These are phyloP conservation scores for Cotesia vestalis DNA, from an alignment of 1,140 invertebrate species.

Conservation along the genomic window DNA sequence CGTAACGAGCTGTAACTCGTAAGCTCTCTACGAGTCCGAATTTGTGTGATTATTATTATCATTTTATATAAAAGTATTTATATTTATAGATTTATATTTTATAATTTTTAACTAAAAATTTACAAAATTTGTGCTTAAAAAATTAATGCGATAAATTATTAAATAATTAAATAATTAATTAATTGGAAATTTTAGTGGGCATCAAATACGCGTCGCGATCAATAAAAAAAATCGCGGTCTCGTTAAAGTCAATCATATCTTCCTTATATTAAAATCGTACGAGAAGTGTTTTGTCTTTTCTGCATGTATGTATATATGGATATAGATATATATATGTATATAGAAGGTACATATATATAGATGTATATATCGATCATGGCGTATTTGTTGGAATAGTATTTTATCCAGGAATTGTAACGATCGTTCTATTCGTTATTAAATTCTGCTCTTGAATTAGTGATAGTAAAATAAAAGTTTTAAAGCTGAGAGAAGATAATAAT, in stretches of 20 bases:
- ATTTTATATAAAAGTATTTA: too few relatives aligned
- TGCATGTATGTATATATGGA: background rate
- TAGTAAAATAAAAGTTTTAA: background rate
- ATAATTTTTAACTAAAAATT: too few relatives aligned
- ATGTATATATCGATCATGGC: constrained; percentile 35
- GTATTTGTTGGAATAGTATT: constrained; percentile 27
- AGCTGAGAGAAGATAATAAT: too few relatives aligned
- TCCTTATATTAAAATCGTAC: constrained; percentile 3
- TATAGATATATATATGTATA: background rate
- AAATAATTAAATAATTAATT: too few relatives aligned
- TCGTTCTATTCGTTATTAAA: background rate
- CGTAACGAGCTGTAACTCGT: constrained; percentile 17
- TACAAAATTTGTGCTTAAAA: too few relatives aligned
- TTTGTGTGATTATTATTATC: constrained; percentile 8
- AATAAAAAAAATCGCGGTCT: constrained; percentile 24
- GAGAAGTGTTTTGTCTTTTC: constrained; percentile 39
- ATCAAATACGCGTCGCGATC: background rate
- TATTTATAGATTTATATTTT: too few relatives aligned
- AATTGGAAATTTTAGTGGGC: background rate
- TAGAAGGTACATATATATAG: too few relatives aligned
- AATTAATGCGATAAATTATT: too few relatives aligned
- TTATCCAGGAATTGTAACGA: constrained; percentile 26
- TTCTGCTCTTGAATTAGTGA: constrained; percentile 5
- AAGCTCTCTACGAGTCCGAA: background rate
- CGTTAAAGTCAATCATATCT: constrained; percentile 27